phyloP scores from a whole-genome alignment of 2,888 invertebrate genomes.

The Apeira syringaria region DNA sequence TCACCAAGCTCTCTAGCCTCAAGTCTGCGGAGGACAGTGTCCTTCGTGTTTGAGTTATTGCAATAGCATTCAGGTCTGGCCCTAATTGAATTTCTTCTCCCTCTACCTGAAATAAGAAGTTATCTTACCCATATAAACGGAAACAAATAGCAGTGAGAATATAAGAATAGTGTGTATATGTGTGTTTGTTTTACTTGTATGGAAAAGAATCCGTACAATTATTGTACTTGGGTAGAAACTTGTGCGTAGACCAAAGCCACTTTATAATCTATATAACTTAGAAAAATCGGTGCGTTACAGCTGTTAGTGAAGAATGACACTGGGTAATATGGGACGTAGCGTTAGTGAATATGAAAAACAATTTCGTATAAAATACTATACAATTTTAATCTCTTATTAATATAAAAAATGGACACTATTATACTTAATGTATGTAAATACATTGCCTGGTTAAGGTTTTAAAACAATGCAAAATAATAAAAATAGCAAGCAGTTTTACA shows the following conservation, averaged over 20 bases:
- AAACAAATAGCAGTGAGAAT: conserved; percentile 44
- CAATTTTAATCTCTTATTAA: conserved; percentile 56
- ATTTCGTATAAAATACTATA: conserved; percentile 51
- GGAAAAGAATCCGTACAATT: conserved; percentile 41
- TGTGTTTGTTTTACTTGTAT: conserved; percentile 22
- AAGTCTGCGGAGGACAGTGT: conserved; percentile 76
- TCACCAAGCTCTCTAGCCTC: conserved; percentile 73
- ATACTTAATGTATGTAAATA: conserved; percentile 41
- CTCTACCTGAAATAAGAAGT: conserved; percentile 83
- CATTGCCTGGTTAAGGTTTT: conserved; percentile 47
- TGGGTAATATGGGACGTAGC: too few species aligned
- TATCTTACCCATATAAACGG: conserved; percentile 80
- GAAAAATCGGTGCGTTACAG: conserved; percentile 38
- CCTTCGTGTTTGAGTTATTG: conserved; percentile 77
- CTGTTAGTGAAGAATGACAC: conserved; percentile 38
- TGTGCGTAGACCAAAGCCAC: conserved; percentile 81
- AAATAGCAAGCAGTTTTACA: conserved; percentile 27
- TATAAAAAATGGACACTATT: conserved; percentile 53
- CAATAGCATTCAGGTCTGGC: conserved; percentile 77
- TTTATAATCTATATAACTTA: conserved; percentile 70
- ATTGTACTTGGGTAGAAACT: conserved; percentile 37
- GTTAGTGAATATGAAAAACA: too few species aligned
- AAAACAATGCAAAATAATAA: conserved; percentile 33
- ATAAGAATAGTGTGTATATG: conserved; percentile 27
- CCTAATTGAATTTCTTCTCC: conserved; percentile 81